A percentile compares a stretch with the other conserved stretches of the same genome.
phyloP scores from a whole-genome alignment of 2,113 vertebrate genomes.

The Alces alces region DNA sequence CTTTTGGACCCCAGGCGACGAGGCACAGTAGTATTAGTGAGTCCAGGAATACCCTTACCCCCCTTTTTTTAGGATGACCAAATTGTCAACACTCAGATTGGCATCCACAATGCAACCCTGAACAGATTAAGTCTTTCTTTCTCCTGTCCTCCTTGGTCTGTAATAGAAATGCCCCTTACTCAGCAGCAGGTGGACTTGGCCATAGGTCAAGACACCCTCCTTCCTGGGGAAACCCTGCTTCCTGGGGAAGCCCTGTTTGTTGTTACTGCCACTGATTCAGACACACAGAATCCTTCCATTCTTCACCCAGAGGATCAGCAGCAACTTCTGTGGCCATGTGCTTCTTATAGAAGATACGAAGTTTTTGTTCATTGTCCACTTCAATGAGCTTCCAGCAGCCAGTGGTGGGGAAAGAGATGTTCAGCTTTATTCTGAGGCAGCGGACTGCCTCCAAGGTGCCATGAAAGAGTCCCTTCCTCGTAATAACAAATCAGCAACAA shows the following conservation, averaged over 20 bases:
- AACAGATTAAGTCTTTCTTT: neutral
- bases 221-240: neutral
- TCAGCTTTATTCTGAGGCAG: neutral
- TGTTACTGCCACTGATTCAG: neutral
- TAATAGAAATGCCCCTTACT: neutral
- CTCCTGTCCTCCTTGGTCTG: neutral
- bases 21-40: neutral
- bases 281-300: neutral
- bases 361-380: neutral
- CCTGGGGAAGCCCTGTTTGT: neutral
- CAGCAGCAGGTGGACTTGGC: neutral
- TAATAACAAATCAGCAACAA: neutral
- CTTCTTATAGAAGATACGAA: neutral
- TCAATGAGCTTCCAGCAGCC: neutral
- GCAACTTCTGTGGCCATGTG: neutral
- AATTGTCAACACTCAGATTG: neutral
- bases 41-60: neutral
- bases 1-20: neutral
- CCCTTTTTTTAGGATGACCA: neutral
- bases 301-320: neutral
- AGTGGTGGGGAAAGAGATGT: neutral
- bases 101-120: neutral
- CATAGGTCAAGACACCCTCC: neutral
- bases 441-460: neutral
- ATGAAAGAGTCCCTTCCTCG: rapidly evolving